Evolutionary conservation across 30 jellyfish, hydroid and myxozoan species (phyloP).

Genomic region (Cassiopea xamachana): DNA sequence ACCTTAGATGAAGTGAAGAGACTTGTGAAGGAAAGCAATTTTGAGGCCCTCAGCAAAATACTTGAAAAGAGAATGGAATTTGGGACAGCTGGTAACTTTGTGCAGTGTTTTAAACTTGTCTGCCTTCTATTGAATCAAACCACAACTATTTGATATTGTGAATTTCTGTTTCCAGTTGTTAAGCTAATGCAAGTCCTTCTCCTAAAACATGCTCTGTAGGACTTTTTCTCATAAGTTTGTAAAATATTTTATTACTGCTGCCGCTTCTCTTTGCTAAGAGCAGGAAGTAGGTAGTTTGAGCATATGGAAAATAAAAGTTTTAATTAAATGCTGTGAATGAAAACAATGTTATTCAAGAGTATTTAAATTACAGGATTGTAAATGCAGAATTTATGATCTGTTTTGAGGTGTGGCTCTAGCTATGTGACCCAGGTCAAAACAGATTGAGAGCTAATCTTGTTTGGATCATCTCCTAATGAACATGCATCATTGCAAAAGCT

Average conservation of each 20-base stretch:
- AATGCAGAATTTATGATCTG: not conserved
- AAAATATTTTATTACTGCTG: not conserved
- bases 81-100: constrained; percentile 92
- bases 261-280: not conserved
- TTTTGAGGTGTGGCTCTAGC: not conserved
- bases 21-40: constrained; percentile 51
- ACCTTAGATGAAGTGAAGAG: constrained; percentile 53
- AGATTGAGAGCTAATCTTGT: not conserved
- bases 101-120: not conserved
- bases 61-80: constrained; percentile 83
- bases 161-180: constrained; percentile 3
- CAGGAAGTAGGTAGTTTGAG: not conserved
- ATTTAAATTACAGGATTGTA: not conserved
- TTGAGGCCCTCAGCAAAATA: constrained; percentile 30
- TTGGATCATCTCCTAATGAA: not conserved
- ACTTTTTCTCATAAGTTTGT: constrained; percentile 2
- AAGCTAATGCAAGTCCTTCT: not conserved
- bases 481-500: too few relatives aligned
- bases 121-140: not conserved
- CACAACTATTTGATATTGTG: constrained; percentile 1
- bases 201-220: not conserved
- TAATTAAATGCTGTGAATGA: not conserved
- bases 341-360: not conserved
- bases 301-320: not conserved
- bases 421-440: constrained; percentile 1